phyloP scores from a whole-genome alignment of 2,113 vertebrate genomes.

The Chionodraco myersi region DNA sequence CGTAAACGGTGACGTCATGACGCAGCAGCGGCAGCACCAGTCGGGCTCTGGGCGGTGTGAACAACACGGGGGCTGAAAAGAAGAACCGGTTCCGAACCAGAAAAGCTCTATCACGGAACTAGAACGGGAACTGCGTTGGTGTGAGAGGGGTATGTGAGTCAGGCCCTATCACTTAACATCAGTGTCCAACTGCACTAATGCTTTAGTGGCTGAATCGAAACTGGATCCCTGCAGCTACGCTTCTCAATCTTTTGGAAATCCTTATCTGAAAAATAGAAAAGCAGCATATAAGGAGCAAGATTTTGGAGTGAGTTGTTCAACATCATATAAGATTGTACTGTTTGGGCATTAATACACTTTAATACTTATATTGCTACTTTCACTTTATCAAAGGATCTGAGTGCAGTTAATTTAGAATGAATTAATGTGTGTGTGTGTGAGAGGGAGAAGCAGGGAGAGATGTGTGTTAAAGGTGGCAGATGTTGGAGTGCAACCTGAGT shows the following conservation, averaged over 20 bases:
- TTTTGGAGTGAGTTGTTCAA: background rate
- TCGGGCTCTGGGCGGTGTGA: too few species aligned
- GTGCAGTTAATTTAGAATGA: background rate
- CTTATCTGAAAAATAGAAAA: conserved; percentile 11
- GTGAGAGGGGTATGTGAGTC: background rate
- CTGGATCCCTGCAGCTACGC: background rate
- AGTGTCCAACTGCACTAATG: background rate
- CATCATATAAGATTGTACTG: background rate
- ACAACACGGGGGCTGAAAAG: too few species aligned
- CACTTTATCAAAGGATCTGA: background rate
- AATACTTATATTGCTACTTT: background rate
- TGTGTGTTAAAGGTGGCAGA: conserved; percentile 60
- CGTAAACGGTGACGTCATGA: too few species aligned
- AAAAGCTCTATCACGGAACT: too few species aligned
- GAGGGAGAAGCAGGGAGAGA: background rate
- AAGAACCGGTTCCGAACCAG: too few species aligned
- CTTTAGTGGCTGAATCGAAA: background rate
- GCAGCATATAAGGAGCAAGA: background rate
- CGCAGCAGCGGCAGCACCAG: too few species aligned
- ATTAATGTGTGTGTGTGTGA: conserved; percentile 20
- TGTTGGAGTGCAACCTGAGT: conserved; percentile 70
- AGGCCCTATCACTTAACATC: background rate
- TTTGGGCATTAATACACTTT: background rate
- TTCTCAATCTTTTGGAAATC: background rate
- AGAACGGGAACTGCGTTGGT: too few species aligned